phyloP scores from a whole-genome alignment of 2,888 invertebrate genomes.

The Andricus curvator region DNA sequence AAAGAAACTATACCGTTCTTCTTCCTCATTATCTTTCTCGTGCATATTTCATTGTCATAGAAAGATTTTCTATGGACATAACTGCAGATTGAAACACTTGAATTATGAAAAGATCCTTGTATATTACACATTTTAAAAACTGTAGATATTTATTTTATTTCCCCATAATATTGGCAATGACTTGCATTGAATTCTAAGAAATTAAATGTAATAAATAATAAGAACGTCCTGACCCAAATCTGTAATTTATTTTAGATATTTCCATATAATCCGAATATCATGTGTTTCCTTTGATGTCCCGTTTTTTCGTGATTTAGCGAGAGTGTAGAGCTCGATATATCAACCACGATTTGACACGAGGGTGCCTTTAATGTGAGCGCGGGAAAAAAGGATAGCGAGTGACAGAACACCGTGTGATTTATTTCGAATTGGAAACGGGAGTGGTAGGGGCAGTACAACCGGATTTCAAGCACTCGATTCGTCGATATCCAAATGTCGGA shows the following conservation, averaged over 20 bases:
- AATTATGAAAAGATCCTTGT: too few relatives aligned
- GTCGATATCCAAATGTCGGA: conserved; percentile 48
- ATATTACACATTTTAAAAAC: too few relatives aligned
- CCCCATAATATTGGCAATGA: background rate
- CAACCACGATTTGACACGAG: conserved; percentile 3
- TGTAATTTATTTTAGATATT: background rate
- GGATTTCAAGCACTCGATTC: conserved; percentile 41
- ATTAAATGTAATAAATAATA: background rate
- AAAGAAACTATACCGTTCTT: background rate
- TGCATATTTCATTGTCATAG: conserved; percentile 14
- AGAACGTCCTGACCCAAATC: background rate
- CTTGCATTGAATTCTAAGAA: background rate
- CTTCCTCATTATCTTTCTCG: background rate
- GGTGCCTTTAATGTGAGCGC: conserved; percentile 15
- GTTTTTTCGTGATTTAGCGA: conserved; percentile 19
- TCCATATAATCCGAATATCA: background rate
- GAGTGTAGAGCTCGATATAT: conserved; percentile 14
- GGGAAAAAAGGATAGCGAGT: conserved; percentile 12
- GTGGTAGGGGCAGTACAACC: conserved; percentile 5
- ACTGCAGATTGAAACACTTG: too few relatives aligned
- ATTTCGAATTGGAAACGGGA: conserved; percentile 44
- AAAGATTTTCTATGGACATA: background rate
- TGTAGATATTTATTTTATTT: background rate
- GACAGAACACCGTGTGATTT: conserved; percentile 45
- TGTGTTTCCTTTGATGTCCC: background rate